Evolutionary conservation across 2,888 invertebrate species (phyloP).

Genomic region (Mesochorus sp.): DNA sequence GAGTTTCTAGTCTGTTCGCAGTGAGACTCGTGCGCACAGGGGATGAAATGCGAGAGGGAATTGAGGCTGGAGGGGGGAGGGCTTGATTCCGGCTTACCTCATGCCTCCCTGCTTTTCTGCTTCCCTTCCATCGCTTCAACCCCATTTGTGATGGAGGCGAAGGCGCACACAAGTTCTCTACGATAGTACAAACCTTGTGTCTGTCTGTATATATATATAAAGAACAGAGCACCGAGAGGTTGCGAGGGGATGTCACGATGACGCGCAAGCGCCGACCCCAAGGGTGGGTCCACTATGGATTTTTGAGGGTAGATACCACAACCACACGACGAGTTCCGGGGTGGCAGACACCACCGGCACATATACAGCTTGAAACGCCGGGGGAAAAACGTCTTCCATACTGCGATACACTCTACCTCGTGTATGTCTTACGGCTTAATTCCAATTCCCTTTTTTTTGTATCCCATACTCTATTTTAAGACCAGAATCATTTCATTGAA

Average conservation of each 20-base stretch:
- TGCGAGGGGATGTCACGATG: slow-evolving; percentile 41
- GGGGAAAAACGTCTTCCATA: slow-evolving; percentile 33
- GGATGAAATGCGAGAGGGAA: slow-evolving; percentile 40
- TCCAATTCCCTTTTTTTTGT: not conserved
- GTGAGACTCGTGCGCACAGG: slow-evolving; percentile 50
- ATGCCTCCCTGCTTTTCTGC: slow-evolving; percentile 37
- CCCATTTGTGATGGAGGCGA: slow-evolving; percentile 45
- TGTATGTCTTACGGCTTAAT: not conserved
- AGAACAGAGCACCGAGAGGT: slow-evolving; percentile 31
- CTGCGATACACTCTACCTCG: slow-evolving; percentile 3
- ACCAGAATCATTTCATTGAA: no score
- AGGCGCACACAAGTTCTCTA: slow-evolving; percentile 5
- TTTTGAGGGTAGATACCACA: slow-evolving; percentile 79
- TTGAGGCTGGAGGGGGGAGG: slow-evolving; percentile 11
- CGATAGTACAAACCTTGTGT: no score
- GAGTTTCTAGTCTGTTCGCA: slow-evolving; percentile 36
- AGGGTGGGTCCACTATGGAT: slow-evolving; percentile 81
- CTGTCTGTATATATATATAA: no score
- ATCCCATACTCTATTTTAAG: no score
- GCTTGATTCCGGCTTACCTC: slow-evolving; percentile 39
- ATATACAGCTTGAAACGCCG: slow-evolving; percentile 61
- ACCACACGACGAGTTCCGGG: slow-evolving; percentile 76
- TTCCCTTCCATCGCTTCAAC: slow-evolving; percentile 19
- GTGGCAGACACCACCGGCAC: slow-evolving; percentile 72
- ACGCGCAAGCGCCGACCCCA: slow-evolving; percentile 76